Base-by-base conservation (phyloP, 2,888 invertebrate species). In the Calliphora vomitoria region DNA sequence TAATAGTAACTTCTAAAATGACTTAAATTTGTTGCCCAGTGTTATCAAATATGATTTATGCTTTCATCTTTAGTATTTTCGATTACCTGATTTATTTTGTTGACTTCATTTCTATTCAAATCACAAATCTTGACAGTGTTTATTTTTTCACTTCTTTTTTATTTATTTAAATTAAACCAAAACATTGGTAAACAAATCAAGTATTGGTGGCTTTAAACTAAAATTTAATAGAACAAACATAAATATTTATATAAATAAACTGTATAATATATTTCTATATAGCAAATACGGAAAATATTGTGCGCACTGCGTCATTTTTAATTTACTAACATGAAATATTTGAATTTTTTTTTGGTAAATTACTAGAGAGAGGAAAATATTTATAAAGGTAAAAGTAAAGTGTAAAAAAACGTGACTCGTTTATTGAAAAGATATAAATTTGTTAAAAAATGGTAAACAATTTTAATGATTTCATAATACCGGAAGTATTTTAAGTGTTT, bases 341-440 rank as follows among this genome's bases (percentile, higher is more conserved):
- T 31, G 5, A 41, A 44, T 44, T 62, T 62, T 62, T 5, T 58
- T 58, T 58, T 1, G 25, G 25, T 25, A 0, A 38, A n/a, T 38
- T 31, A 60, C 10, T 31, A 60, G 11, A 38, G n/a, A n/a, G 20
- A 0, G 8, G 31, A 62, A 2, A 15, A 35, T 6, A 62, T 1
- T 25, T 25, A 2, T 25, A 25, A 1, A 25, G 25, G 25, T 25
- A 66, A 20, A 66, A 31, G 66, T 66, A 44, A 66, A 41, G 44
- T 18, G 20, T 4, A 44, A 44, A 66, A 18, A n/a, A 44, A 66
- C 44, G 66, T 66, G 66, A 66, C 44, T 20, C 20, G 66, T 66
- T 66, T 66, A 20, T 41, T 4, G 0, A 66, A 41, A n/a, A 15
- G 2, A 35, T 15, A n/a, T 3, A n/a, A 38, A 60, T 25, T 10